Base-by-base conservation (phyloP, 2,888 invertebrate species). In the Prosapia bicincta region DNA sequence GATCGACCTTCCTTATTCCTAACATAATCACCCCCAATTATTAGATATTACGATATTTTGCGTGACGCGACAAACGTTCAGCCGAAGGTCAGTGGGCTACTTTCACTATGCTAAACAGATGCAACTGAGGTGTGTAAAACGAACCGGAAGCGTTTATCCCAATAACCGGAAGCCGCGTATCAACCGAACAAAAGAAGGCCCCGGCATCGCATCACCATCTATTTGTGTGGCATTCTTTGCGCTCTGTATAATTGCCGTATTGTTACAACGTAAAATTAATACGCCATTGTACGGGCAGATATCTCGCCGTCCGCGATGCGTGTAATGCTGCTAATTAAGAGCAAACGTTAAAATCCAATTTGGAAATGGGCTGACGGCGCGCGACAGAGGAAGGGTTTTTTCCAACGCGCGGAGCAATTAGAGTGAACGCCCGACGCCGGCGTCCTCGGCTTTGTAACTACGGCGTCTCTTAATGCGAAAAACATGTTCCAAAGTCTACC, bases 391-490 rank as follows among this genome's bases (percentile, higher is more conserved):
- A 38, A 38, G 38, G 38, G 38, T 38, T 38, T 38, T 28, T 38
- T 38, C 38, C 38, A 38, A 7, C 13, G 38, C 38, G 13, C 13
- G 38, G 15, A 38, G 38, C 38, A 38, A 38, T 38, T 38, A 38
- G 38, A 38, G 2, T 38, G 6, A 13, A 38, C 38, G 38, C 28
- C 28, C 38, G 38, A 38, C 38, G 38, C 38, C 38, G 38, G 13
- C 38, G 38, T 38, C 10, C 38, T 38, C 38, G 38, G 10, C 38
- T 38, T 38, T 38, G 38, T 38, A 38, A 13, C 38, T 38, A 5
- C 38, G 13, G 43, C 73, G 74, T 26, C 74, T 71, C 74, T 77
- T 78, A 78, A 78, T 78, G 78, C 77, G 75, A 74, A 76, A 77
- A 78, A 78, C 78, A 77, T 78, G 78, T 78, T 67, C 69, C 13